Conservation (phyloP, 2,113 vertebrate species). For the Geothlypis trichas region DNA sequence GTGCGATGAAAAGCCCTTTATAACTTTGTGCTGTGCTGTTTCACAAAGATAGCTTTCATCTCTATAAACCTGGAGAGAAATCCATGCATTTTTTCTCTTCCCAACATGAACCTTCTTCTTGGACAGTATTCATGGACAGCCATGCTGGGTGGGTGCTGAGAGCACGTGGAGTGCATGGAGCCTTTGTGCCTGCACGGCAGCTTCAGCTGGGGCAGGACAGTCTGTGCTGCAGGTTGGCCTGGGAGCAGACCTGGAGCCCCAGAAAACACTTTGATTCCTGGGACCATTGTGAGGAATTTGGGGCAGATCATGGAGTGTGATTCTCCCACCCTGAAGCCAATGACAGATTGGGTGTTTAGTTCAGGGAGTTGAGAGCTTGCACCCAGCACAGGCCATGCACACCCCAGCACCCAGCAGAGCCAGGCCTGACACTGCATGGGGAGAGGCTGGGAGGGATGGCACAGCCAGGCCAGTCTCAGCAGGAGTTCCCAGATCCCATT, state of each 20-base stretch:
- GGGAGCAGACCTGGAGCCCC: neutral
- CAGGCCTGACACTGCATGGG: neutral
- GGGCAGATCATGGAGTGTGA: neutral
- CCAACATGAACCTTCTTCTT: neutral
- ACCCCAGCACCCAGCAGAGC: neutral
- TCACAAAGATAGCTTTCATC: neutral
- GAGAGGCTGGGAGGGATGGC: neutral
- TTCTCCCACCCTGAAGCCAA: neutral
- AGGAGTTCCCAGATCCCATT: neutral
- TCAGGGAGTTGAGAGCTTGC: neutral
- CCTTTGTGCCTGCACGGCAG: neutral
- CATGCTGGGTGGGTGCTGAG: neutral
- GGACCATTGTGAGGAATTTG: neutral
- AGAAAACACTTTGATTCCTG: neutral
- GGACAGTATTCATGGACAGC: neutral
- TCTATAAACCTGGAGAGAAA: neutral
- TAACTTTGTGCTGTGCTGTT: neutral
- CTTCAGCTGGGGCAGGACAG: neutral
- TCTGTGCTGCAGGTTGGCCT: neutral
- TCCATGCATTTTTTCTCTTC: neutral
- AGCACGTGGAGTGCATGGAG: neutral
- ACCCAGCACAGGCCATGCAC: neutral
- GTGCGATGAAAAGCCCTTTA: neutral
- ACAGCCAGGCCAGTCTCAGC: neutral
- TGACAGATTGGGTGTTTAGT: neutral